Percentiles rank a stretch among this genome's conserved stretches.
Conservation (phyloP, 2,113 vertebrate genomes). For the Neogobius melanostomus region DNA sequence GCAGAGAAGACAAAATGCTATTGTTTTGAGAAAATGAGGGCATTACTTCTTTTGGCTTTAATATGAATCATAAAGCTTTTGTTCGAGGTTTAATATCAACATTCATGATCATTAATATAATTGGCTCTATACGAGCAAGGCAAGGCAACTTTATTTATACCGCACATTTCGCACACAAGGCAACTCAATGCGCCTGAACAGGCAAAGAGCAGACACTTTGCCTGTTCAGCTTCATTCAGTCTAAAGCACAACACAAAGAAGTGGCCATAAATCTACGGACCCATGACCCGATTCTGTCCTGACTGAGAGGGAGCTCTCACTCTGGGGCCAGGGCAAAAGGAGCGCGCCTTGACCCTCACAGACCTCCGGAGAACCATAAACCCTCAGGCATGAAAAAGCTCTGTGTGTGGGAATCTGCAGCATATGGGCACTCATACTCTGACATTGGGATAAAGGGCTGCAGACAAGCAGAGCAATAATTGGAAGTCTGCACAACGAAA, state of each 20-base stretch:
- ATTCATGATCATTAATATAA: constrained; percentile 66
- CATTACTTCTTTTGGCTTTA: constrained; percentile 38
- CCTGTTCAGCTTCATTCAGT: constrained; percentile 37
- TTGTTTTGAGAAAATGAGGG: constrained; percentile 53
- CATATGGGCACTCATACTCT: constrained; percentile 64
- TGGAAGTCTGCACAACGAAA: background rate
- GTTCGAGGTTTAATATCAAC: constrained; percentile 53
- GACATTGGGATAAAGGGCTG: constrained; percentile 29
- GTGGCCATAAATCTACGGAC: constrained; percentile 70
- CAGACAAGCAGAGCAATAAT: constrained; percentile 45
- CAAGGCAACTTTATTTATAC: no score
- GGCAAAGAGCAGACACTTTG: constrained; percentile 49
- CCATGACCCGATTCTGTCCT: constrained; percentile 66
- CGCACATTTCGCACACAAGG: no score
- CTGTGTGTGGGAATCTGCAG: constrained; percentile 78
- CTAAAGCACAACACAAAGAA: constrained; percentile 50
- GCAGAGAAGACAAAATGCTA: constrained; percentile 55
- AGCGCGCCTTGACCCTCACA: constrained; percentile 68
- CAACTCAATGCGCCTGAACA: no score
- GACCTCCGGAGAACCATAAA: constrained; percentile 64
- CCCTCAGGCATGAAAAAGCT: constrained; percentile 44
- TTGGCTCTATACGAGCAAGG: constrained; percentile 39
- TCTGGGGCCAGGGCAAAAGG: constrained; percentile 45
- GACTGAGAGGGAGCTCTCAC: constrained; percentile 66
- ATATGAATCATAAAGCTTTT: constrained; percentile 45